Base-by-base conservation (phyloP, 2,113 vertebrate genomes). In the Indri indri region DNA sequence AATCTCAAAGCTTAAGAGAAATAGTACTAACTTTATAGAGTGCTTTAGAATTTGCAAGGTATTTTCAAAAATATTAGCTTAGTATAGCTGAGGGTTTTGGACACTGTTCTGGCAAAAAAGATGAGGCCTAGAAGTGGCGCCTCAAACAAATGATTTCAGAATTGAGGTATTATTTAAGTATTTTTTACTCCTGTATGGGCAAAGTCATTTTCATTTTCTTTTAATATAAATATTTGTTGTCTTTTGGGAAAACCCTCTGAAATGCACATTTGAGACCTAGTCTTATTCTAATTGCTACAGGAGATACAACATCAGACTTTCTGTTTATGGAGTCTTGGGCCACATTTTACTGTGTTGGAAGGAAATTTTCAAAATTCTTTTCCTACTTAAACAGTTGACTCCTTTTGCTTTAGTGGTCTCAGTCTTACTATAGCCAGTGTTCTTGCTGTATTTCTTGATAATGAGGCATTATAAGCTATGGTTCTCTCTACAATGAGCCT, bases 121-220 rank as follows among this genome's bases (percentile, higher is more conserved):
- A 42, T 17, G 50, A 66, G 8, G 7, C 3, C 27, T 27, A 4
- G 10, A 47, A 70, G 23, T 70, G 11, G 22, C 80, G 11, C 11
- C n/a, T 89, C 32, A 95, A 71, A 66, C 32, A 95, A 71, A 66
- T 52, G 18, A 70, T 57, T 96, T 88, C 63, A 92, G 47, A 82
- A 89, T 85, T n/a, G 37, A 59, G 50, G 30, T 40, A 70, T 50
- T 88, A 59, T 27, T 80, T 74, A 74, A 95, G 10, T 18, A 22
- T 34, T 59, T 25, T 61, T 32, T 87, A 40, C 47, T 40, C 50
- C 6, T 8, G 2, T 57, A 65, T 18, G 17, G 23, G 6, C 5
- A 50, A 66, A 65, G 34, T 32, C 32, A n/a, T 92, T 59, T 92
- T 32, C 32, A n/a, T 92, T 59, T 92, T 76, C 59, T 73, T 76